phyloP scores from a whole-genome alignment of 2,113 vertebrate genomes.

The Platysternon megacephalum region DNA sequence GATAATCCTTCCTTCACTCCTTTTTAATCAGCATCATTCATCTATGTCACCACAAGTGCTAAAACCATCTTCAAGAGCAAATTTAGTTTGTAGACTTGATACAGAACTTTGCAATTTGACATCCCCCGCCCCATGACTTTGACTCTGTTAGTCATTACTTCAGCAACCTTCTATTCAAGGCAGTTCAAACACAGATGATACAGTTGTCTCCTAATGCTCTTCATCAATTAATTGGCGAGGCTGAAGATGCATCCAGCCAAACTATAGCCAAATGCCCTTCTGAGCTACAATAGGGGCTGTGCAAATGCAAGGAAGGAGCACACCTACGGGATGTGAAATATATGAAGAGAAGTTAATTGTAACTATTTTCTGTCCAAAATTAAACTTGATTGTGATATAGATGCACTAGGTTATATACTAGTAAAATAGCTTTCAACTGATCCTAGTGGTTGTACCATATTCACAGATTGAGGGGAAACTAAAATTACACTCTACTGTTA shows the following conservation, averaged over 20 bases:
- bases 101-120: slow-evolving; percentile 67
- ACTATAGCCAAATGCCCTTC: slow-evolving; percentile 27
- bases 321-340: not conserved
- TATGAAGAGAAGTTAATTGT: not conserved
- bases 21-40: slow-evolving; percentile 73
- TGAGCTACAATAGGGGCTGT: not conserved
- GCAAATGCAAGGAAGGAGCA: not conserved
- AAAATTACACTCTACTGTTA: not conserved
- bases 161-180: slow-evolving; percentile 63
- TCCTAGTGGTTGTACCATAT: not conserved
- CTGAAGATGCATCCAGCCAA: slow-evolving; percentile 30
- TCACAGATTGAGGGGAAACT: not conserved
- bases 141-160: slow-evolving; percentile 67
- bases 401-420: rapidly evolving
- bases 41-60: slow-evolving; percentile 54
- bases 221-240: slow-evolving; percentile 63
- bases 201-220: slow-evolving; percentile 67
- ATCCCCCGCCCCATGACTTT: slow-evolving; percentile 55
- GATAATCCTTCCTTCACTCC: slow-evolving; percentile 71
- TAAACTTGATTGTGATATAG: not conserved
- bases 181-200: slow-evolving; percentile 65
- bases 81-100: slow-evolving; percentile 62
- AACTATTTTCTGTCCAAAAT: not conserved
- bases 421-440: not conserved
- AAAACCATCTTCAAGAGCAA: slow-evolving; percentile 57